Percentiles rank a stretch among this genome's conserved stretches.
These are phyloP conservation scores for Epirrhoe alternata DNA, from an alignment of 2,888 invertebrate genomes.

Conservation along the genomic window DNA sequence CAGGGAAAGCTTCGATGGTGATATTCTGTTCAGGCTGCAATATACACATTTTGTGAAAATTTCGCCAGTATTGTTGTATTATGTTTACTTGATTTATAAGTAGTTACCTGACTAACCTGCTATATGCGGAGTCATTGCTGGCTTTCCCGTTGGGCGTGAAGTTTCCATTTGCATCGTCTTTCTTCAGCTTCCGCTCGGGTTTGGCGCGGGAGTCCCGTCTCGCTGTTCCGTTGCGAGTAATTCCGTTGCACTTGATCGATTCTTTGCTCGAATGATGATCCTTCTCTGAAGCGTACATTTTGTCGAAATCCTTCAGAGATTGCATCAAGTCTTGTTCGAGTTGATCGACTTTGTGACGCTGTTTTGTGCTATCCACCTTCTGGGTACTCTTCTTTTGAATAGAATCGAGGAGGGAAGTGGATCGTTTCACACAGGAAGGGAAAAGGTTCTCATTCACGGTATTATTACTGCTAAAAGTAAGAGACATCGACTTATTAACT, in stretches of 20 bases:
- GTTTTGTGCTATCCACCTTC: slow-evolving; percentile 70
- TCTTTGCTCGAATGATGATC: slow-evolving; percentile 63
- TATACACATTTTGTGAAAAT: slow-evolving; percentile 1
- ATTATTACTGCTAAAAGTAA: slow-evolving; percentile 85
- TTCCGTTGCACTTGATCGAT: slow-evolving; percentile 52
- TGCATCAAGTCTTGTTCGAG: slow-evolving; percentile 81
- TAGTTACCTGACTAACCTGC: slow-evolving; percentile 89
- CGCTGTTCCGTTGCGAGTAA: slow-evolving; percentile 57
- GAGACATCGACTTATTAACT: slow-evolving; percentile 83
- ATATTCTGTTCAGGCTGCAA: slow-evolving; percentile 76
- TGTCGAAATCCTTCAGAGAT: slow-evolving; percentile 81
- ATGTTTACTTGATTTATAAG: slow-evolving; percentile 27
- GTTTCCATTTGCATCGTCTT: slow-evolving; percentile 69
- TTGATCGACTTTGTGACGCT: slow-evolving; percentile 76
- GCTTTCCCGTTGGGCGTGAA: slow-evolving; percentile 71
- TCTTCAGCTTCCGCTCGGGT: slow-evolving; percentile 68
- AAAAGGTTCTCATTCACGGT: slow-evolving; percentile 75
- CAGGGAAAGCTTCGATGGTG: slow-evolving; percentile 77
- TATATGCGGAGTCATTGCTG: slow-evolving; percentile 91
- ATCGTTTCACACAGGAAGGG: slow-evolving; percentile 83
- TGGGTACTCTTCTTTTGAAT: slow-evolving; percentile 72
- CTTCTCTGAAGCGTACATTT: slow-evolving; percentile 76
- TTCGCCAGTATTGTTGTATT: not conserved
- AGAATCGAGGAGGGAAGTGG: slow-evolving; percentile 84
- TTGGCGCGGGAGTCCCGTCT: slow-evolving; percentile 66